Conservation (phyloP, 2,797 vertebrate species). For the Capromys pilorides region DNA sequence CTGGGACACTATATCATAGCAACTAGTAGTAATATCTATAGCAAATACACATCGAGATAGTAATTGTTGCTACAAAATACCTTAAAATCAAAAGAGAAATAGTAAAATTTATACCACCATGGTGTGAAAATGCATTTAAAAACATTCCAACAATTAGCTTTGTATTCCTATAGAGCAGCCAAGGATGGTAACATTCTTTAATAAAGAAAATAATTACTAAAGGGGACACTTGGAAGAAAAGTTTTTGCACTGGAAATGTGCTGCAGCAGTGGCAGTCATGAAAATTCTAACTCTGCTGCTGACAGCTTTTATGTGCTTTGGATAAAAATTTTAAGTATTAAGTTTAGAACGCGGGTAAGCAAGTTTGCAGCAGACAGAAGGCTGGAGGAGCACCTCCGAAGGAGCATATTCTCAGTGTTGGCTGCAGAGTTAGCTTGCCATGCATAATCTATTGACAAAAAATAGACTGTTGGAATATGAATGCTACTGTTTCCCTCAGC, state of each 20-base stretch:
- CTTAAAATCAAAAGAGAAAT: neutral
- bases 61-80: neutral
- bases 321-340: neutral
- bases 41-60: neutral
- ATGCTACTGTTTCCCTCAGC: conserved; percentile 15
- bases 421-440: neutral
- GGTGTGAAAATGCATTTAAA: neutral
- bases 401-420: neutral
- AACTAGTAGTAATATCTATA: neutral
- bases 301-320: neutral
- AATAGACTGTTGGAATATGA: conserved; percentile 23
- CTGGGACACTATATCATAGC: neutral
- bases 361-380: conserved; percentile 16
- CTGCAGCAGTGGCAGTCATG: neutral
- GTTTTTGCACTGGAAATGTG: neutral
- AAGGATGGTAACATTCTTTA: neutral
- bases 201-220: conserved; percentile 24
- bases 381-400: neutral
- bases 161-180: neutral
- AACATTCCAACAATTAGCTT: neutral
- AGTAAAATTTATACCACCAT: neutral
- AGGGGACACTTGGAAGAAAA: neutral
- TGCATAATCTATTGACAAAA: neutral
- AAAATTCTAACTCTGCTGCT: neutral
- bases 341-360: conserved; percentile 16